Evolutionary conservation across 1,140 invertebrate species (phyloP).

Genomic region (Drosophila eugracilis): DNA sequence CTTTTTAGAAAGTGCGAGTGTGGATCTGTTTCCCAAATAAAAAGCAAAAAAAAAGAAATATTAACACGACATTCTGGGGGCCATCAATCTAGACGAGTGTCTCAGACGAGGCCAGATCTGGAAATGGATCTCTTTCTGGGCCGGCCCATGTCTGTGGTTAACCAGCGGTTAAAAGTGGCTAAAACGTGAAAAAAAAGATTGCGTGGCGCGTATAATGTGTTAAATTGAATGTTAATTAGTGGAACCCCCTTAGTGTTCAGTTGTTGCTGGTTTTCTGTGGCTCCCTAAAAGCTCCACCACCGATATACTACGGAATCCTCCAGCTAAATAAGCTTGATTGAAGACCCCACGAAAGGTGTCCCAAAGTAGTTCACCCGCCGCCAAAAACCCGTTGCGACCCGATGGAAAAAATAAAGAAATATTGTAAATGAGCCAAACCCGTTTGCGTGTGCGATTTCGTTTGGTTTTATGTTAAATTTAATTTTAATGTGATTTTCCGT

Average conservation of each 20-base stretch:
- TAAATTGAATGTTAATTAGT: slow-evolving; percentile 58
- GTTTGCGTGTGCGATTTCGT: slow-evolving; percentile 43
- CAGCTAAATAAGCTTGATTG: slow-evolving; percentile 22
- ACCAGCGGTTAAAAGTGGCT: slow-evolving; percentile 14
- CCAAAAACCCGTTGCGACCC: slow-evolving; percentile 51
- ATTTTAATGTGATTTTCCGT: slow-evolving; percentile 52
- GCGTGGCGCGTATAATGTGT: slow-evolving; percentile 21
- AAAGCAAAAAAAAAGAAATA: too few relatives aligned
- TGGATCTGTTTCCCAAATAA: slow-evolving; percentile 4
- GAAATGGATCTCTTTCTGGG: slow-evolving; percentile 11
- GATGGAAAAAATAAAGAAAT: slow-evolving; percentile 44
- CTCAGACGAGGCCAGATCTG: slow-evolving; percentile 6
- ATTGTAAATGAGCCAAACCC: slow-evolving; percentile 79
- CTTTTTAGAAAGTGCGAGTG: slow-evolving; percentile 70
- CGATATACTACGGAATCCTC: too few relatives aligned
- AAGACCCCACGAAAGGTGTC: slow-evolving; percentile 45
- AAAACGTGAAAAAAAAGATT: slow-evolving; percentile 16
- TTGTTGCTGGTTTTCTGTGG: background rate
- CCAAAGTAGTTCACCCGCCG: slow-evolving; percentile 50
- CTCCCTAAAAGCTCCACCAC: background rate
- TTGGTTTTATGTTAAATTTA: slow-evolving; percentile 30
- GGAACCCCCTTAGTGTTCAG: slow-evolving; percentile 21
- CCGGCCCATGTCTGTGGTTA: slow-evolving; percentile 4
- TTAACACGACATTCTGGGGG: slow-evolving; percentile 22
- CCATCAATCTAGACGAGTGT: slow-evolving; percentile 27